Evolutionary conservation across 1,140 invertebrate genomes (phyloP), one percentile per base, ranked within the genome.

Genomic region (Plutomurus gul): DNA sequence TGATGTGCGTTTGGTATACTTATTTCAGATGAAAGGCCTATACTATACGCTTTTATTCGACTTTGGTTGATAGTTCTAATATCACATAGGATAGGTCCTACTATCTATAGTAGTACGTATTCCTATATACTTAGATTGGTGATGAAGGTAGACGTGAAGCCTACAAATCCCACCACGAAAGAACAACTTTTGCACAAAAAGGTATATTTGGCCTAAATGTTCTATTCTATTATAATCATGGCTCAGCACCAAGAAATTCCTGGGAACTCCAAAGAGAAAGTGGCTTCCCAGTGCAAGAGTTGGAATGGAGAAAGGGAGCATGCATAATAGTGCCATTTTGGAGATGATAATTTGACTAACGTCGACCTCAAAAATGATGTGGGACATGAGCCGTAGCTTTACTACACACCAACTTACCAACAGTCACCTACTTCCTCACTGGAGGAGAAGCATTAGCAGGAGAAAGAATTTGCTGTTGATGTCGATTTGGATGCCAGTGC

Each of bases 301-400:
- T 4, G 36, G 27, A 65, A 33, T 36, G 56, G 56, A 65, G 56
- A 65, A 65, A 65, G 56, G 30, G 56, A 65, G 56, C 56, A 65
- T 65, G 56, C 56, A 65, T 65, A 65, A 65, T 65, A 65, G 56
- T 25, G 11, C 56, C 56, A 65, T 65, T 65, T 65, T 16, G 36
- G 56, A 65, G 56, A 65, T 65, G 56, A 65, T 65, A 65, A 65
- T 65, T 65, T 65, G 56, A 65, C 56, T 65, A 65, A 65, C 56
- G 56, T 65, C 56, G 56, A 65, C 56, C 56, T 65, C 56, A 65
- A 65, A 65, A 65, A 65, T 65, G 56, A 65, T 65, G 56, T 65
- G 56, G 56, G 27, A 65, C 56, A 65, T 65, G 56, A 65, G 56
- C 56, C 56, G 30, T 30, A 65, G 30, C 56, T 65, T 65, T 65